Percentiles rank a stretch among this genome's conserved stretches.
These are phyloP conservation scores for Poeciliopsis turrubarensis DNA, from an alignment of 2,113 vertebrate species.

Conservation along the genomic window DNA sequence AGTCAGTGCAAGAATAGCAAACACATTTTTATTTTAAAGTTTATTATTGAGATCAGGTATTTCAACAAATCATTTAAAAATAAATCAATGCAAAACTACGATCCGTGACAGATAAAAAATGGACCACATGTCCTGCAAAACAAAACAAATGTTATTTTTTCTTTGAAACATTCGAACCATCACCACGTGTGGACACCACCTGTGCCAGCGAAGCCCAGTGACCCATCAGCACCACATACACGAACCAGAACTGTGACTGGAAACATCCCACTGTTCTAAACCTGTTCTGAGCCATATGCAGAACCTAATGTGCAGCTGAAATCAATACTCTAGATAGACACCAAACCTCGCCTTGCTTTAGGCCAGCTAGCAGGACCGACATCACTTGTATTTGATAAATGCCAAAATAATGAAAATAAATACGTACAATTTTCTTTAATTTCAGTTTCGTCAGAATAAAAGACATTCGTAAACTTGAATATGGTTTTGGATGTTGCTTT, in stretches of 20 bases:
- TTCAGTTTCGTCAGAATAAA: too few species aligned
- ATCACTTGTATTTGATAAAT: too few species aligned
- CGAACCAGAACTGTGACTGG: background rate
- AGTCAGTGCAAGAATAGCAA: conserved; percentile 14
- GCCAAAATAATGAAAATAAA: too few species aligned
- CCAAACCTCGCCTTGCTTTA: too few species aligned
- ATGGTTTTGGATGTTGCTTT: too few species aligned
- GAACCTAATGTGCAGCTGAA: too few species aligned
- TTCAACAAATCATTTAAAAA: background rate
- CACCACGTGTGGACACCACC: conserved; percentile 36
- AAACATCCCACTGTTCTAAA: background rate
- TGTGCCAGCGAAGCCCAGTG: conserved; percentile 46
- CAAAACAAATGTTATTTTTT: conserved; percentile 43
- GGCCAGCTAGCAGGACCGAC: too few species aligned
- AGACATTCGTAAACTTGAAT: too few species aligned
- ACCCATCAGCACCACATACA: conserved; percentile 40
- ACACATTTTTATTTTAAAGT: conserved; percentile 65
- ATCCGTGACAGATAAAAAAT: conserved; percentile 80
- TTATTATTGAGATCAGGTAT: conserved; percentile 38
- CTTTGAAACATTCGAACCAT: conserved; percentile 6
- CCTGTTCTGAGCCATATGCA: too few species aligned
- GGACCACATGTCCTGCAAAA: conserved; percentile 77
- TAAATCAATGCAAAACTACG: conserved; percentile 25
- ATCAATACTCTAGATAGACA: too few species aligned
- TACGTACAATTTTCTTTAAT: too few species aligned